phyloP scores from a whole-genome alignment of 1,140 invertebrate genomes.

The Elysia chlorotica region DNA sequence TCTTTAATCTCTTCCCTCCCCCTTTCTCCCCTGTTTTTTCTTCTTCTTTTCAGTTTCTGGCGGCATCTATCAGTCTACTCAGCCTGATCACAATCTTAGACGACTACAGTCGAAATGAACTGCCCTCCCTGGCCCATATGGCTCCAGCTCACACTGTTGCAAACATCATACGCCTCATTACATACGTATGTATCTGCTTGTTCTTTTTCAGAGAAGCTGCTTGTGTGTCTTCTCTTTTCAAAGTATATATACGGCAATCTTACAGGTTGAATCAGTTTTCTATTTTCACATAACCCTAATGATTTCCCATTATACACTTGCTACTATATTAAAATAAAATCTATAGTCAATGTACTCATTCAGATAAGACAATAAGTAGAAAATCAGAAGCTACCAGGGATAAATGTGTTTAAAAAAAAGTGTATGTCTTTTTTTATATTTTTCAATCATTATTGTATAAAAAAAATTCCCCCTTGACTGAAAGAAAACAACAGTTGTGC shows the following conservation, averaged over 20 bases:
- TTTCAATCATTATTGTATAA: not conserved
- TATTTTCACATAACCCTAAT: not conserved
- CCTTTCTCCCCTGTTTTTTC: not conserved
- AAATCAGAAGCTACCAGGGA: too few species aligned
- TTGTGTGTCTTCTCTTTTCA: not conserved
- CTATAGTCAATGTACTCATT: not conserved
- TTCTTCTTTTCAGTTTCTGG: not conserved
- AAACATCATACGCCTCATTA: not conserved
- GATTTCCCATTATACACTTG: not conserved
- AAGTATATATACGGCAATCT: not conserved
- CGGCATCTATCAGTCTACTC: not conserved
- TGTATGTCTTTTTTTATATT: not conserved
- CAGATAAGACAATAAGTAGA: too few species aligned
- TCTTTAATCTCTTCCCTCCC: too few species aligned
- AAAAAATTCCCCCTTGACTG: not conserved
- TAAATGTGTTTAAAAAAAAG: not conserved
- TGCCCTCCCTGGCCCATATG: not conserved
- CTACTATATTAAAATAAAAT: not conserved
- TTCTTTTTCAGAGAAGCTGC: not conserved
- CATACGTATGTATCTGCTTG: not conserved
- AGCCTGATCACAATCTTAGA: slow-evolving; percentile 5
- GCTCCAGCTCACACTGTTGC: not conserved
- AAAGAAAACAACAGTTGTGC: not conserved
- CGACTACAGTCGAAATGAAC: not conserved
- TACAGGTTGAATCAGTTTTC: not conserved